Evolutionary conservation across 1,140 invertebrate genomes (phyloP).

Genomic region (Dendrolimus kikuchii): DNA sequence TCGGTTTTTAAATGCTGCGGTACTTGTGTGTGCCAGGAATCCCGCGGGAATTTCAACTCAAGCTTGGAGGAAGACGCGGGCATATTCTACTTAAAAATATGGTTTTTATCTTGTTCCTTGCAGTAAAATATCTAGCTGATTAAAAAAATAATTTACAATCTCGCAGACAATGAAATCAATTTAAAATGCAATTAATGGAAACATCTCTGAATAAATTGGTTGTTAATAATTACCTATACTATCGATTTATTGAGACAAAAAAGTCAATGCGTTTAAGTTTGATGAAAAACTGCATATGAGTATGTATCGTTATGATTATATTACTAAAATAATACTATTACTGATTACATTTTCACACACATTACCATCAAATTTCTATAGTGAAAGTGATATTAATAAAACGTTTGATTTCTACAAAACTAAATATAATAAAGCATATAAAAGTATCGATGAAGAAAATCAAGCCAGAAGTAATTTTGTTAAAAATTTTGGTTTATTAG

Average conservation of each 20-base stretch:
- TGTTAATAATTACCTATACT: not conserved
- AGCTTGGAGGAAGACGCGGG: too few relatives aligned
- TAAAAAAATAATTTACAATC: not conserved
- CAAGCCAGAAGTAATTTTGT: constrained; percentile 30
- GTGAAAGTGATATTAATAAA: constrained; percentile 12
- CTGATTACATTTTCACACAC: constrained; percentile 7
- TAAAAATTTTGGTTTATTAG: constrained; percentile 34
- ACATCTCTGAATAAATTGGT: not conserved
- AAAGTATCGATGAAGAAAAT: constrained; percentile 22
- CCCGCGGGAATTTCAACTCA: too few relatives aligned
- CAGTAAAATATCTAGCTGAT: not conserved
- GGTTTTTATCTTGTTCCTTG: not conserved
- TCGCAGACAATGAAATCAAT: not conserved
- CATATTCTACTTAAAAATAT: too few relatives aligned
- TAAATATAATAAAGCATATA: constrained; percentile 37
- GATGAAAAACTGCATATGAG: not conserved
- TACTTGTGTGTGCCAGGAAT: too few relatives aligned
- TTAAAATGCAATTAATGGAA: not conserved
- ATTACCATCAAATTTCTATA: constrained; percentile 9
- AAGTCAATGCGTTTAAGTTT: not conserved
- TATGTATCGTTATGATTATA: constrained; percentile 1
- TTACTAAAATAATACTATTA: constrained; percentile 5
- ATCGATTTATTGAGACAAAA: not conserved
- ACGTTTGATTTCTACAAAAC: constrained; percentile 36
- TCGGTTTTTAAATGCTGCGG: too few relatives aligned